These are phyloP conservation scores for Atta texana DNA, from an alignment of 1,140 invertebrate species.

Conservation along the genomic window DNA sequence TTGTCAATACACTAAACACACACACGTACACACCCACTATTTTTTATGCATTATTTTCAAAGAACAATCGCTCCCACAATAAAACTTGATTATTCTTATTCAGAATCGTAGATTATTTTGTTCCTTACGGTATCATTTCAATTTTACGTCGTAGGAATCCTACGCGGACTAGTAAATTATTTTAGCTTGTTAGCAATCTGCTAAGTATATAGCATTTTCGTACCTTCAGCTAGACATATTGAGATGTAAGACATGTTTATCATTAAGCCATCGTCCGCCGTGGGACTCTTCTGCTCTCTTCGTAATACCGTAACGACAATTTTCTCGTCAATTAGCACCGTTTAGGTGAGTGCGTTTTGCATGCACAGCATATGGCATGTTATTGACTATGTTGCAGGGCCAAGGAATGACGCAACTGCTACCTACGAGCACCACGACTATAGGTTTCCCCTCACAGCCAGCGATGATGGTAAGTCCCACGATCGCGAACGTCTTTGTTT, in stretches of 20 bases:
- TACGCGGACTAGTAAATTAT: slow-evolving; percentile 2
- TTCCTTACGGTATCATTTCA: background rate
- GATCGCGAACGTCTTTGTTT: slow-evolving; percentile 34
- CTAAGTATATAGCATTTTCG: background rate
- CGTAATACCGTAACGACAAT: slow-evolving; percentile 40
- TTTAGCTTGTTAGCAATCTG: slow-evolving; percentile 9
- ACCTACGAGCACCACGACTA: slow-evolving; percentile 76
- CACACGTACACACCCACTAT: background rate
- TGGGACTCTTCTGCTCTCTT: slow-evolving; percentile 38
- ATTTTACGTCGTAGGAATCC: slow-evolving; percentile 10
- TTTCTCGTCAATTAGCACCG: slow-evolving; percentile 75
- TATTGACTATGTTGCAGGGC: slow-evolving; percentile 85
- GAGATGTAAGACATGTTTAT: slow-evolving; percentile 16
- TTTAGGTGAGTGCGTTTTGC: slow-evolving; percentile 82
- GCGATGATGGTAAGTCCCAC: slow-evolving; percentile 83
- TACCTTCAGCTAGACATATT: background rate
- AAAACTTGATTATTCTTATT: background rate
- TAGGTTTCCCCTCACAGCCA: slow-evolving; percentile 82
- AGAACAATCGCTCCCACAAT: background rate
- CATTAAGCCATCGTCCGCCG: slow-evolving; percentile 18
- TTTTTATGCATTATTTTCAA: slow-evolving; percentile 20
- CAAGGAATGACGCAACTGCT: slow-evolving; percentile 86
- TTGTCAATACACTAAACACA: slow-evolving; percentile 28
- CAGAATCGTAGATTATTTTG: background rate
- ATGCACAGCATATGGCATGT: slow-evolving; percentile 86